Base-by-base conservation (phyloP, 2,113 vertebrate genomes). In the Pleuronectes platessa region DNA sequence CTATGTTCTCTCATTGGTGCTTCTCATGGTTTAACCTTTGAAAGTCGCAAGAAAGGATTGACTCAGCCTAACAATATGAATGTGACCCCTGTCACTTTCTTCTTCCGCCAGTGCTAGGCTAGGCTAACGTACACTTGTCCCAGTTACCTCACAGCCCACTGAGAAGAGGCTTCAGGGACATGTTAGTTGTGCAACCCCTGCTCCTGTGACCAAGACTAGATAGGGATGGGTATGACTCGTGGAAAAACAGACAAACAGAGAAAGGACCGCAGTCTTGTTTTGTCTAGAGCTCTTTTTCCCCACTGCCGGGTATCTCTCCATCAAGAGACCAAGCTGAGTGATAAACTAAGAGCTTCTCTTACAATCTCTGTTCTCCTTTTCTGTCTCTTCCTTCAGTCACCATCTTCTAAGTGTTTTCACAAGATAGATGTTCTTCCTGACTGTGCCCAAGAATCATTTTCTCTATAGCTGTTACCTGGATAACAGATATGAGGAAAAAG, bases 201-300 rank as follows among this genome's bases (percentile, higher is more conserved):
- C 75, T 79, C 74, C 69, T n/a, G 26, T 85, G 81, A 76, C 68
- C 82, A 71, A 84, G 75, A 73, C 79, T 26, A 84, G 79, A 93
- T 72, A 68, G 61, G 64, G 40, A 72, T 86, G 74, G 66, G 59
- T 89, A 89, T 92, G 84, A 68, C 26, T 72, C 56, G 61, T 55
- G 65, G 26, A 45, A 27, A 27, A 27, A 31, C 31, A 31, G 31
- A 31, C 31, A 31, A 72, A 45, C 70, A 73, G 81, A 79, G 77
- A 86, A 61, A 60, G 77, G 37, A 78, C 77, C 76, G 63, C 45
- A 26, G 40, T 23, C 63, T 80, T 95, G 89, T 94, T 95, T 93
- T 93, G 94, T 93, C 94, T 94, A 85, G 61, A 65, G 56, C 79
- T 84, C 66, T 64, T 78, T 78, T n/a, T 82, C 69, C 79, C 79